Percentiles rank a stretch among this genome's conserved stretches.
Evolutionary conservation across 2,113 vertebrate genomes (phyloP).

Genomic region (Odontesthes bonariensis): DNA sequence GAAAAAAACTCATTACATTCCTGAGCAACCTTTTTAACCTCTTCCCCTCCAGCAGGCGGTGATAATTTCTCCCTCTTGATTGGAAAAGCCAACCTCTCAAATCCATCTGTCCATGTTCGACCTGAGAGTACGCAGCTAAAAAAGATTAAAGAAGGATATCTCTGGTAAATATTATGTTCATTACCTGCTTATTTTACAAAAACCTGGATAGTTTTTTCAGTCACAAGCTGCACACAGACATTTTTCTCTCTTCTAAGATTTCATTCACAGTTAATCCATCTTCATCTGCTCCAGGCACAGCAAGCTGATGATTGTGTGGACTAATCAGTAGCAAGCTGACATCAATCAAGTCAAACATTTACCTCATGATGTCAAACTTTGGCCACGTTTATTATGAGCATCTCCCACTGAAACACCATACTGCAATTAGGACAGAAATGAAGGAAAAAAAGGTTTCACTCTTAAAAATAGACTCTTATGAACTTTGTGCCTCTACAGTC

Average conservation of each 20-base stretch:
- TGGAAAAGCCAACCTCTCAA: conserved; percentile 11
- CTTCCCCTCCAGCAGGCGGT: not conserved
- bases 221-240: not conserved
- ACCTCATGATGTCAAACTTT: not conserved
- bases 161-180: conserved; percentile 19
- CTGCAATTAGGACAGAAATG: not conserved
- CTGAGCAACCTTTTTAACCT: not conserved
- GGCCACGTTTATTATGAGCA: too few relatives aligned
- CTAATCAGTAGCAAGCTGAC: not conserved
- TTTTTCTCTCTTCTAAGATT: conserved; percentile 15
- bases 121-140: conserved; percentile 4
- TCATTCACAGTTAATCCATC: conserved; percentile 13
- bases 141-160: conserved; percentile 9
- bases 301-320: not conserved
- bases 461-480: not conserved
- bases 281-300: not conserved
- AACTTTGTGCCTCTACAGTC: not conserved
- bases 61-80: conserved; percentile 11
- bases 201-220: conserved; percentile 3
- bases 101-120: not conserved
- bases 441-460: not conserved
- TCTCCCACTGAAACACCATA: not conserved
- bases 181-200: conserved; percentile 23
- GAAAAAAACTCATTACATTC: not conserved
- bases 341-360: not conserved